Conservation (phyloP, 2,113 vertebrate genomes). For the Apaloderma vittatum region DNA sequence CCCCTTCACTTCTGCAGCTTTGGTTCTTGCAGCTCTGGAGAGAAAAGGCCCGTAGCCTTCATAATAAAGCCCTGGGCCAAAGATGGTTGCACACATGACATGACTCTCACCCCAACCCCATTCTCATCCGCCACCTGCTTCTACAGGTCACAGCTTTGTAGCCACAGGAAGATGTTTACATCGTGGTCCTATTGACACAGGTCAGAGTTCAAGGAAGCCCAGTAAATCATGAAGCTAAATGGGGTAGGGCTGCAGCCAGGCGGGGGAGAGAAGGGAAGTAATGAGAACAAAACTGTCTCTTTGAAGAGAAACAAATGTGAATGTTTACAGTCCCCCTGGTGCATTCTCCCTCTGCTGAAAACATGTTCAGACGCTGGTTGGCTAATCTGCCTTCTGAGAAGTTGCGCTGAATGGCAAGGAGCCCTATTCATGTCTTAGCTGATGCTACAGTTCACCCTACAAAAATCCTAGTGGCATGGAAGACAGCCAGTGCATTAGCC, state of each 20-base stretch:
- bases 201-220: conserved; percentile 71
- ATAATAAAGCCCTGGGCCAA: not conserved
- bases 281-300: conserved; percentile 47
- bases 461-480: not conserved
- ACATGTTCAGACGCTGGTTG: conserved; percentile 14
- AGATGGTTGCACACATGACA: conserved; percentile 24
- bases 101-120: not conserved
- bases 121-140: conserved; percentile 59
- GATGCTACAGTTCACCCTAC: not conserved
- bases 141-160: conserved; percentile 43
- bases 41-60: not conserved
- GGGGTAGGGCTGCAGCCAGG: not conserved
- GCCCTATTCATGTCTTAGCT: not conserved
- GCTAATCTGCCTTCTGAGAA: conserved; percentile 48
- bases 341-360: conserved; percentile 22
- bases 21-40: not conserved
- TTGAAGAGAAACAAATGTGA: conserved; percentile 69
- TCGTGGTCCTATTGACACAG: conserved; percentile 9
- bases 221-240: conserved; percentile 71
- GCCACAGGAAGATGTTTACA: conserved; percentile 54
- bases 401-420: not conserved
- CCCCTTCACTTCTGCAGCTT: not conserved
- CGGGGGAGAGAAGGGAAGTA: not conserved
- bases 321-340: conserved; percentile 45
- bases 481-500: not conserved